Percentiles rank a stretch among this genome's conserved stretches.
Conservation (phyloP, 2,888 invertebrate genomes). For the Scrobipalpa costella region DNA sequence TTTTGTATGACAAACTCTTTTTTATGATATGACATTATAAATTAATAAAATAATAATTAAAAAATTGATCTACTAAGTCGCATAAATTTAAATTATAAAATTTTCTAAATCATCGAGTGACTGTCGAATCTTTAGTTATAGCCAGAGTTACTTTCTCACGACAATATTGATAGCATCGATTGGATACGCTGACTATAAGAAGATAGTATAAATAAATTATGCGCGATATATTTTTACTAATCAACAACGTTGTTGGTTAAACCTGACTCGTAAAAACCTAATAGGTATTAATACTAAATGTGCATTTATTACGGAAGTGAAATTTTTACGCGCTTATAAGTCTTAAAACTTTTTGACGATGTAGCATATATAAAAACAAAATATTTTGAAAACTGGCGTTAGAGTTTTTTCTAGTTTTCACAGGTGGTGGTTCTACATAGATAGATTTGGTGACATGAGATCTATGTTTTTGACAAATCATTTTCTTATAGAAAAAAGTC, state of each 20-base stretch:
- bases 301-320: conserved; percentile 1
- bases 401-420: too few species aligned
- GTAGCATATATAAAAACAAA: too few species aligned
- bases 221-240: background rate
- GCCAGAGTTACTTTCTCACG: too few species aligned
- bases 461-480: too few species aligned
- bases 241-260: background rate
- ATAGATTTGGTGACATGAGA: too few species aligned
- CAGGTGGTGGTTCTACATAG: too few species aligned
- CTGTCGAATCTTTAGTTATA: background rate
- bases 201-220: background rate
- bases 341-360: background rate
- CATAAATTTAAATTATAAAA: too few species aligned
- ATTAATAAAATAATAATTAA: background rate
- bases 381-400: too few species aligned
- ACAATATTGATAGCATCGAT: too few species aligned
- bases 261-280: background rate
- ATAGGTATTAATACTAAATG: conserved; percentile 1
- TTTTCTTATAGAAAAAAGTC: too few species aligned
- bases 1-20: too few species aligned
- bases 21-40: background rate
- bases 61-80: too few species aligned
- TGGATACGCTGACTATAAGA: background rate
- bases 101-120: background rate
- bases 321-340: background rate